Base-by-base conservation (phyloP, 2,797 vertebrate genomes). In the Alosa sapidissima region DNA sequence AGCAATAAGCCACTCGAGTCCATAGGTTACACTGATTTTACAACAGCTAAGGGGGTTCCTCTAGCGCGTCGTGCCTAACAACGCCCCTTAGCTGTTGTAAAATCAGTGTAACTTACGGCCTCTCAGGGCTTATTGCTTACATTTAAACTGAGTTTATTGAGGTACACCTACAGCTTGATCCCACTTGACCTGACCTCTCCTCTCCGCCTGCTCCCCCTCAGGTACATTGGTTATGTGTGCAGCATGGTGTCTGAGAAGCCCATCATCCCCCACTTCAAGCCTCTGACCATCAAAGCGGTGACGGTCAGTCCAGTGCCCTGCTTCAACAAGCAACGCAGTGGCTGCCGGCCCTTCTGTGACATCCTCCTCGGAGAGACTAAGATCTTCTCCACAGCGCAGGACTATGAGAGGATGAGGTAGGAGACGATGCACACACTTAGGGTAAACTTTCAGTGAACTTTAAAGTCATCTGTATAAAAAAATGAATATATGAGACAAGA, bases 261-360 rank as follows among this genome's bases (percentile, higher is more conserved):
- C 19, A 91, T 95, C 58, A 91, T 97, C 75, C 98, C 98, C 48
- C 98, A 99, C 94, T 96, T 96, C 89, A 99, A 99, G 89, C 97
- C 98, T 0, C 91, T 99, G 84, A 91, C 96, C 0, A 97, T 99
- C 91, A 98, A 98, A 93, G 94, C 95, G 0, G 95, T 98, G 90
- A 98, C 96, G 9, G 95, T 99, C 62, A 98, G 95, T 60, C 98
- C 98, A 0, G 95, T 99, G 5, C 98, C 98, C 52, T 98, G 97
- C 92, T 99, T 99, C 94, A 99, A 99, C 95, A 99, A 99, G 91
- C 98, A 99, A 86, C 97, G 98, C 58, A 99, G 96, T 0, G 98
- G 98, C 91, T 99, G 98, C 90, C 96, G 98, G 68, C 98, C 98
- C 48, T 99, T 99, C 93, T 99, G 98, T 11, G 98, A 99, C 82